These are phyloP conservation scores for Eudemis profundana DNA, from an alignment of 2,888 invertebrate species.

Conservation along the genomic window DNA sequence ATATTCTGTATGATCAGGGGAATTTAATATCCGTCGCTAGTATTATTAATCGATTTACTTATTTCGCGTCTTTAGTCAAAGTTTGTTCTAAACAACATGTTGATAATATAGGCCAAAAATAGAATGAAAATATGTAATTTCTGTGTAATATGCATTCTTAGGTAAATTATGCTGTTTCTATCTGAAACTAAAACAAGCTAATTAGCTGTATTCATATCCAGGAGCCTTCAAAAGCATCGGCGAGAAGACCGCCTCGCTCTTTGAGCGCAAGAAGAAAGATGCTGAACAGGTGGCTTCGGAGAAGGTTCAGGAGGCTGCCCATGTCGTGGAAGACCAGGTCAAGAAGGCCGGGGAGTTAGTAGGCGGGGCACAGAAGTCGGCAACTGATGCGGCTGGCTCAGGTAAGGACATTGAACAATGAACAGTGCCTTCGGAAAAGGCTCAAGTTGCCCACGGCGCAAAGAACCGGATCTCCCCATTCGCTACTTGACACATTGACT, in stretches of 20 bases:
- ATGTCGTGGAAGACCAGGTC: slow-evolving; percentile 87
- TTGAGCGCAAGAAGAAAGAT: slow-evolving; percentile 90
- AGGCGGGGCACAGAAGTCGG: slow-evolving; percentile 84
- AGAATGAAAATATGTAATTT: too few relatives aligned
- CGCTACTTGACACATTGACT: too few relatives aligned
- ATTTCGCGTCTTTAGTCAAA: too few relatives aligned
- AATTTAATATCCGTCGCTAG: too few relatives aligned
- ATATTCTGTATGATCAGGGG: too few relatives aligned
- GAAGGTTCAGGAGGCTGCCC: slow-evolving; percentile 86
- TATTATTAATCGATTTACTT: too few relatives aligned
- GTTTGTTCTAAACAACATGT: too few relatives aligned
- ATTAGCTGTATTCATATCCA: slow-evolving; percentile 56
- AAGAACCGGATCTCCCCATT: too few relatives aligned
- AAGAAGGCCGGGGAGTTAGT: slow-evolving; percentile 87
- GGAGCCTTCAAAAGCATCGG: slow-evolving; percentile 90
- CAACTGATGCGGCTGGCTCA: slow-evolving; percentile 79
- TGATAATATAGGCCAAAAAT: too few relatives aligned
- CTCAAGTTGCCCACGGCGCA: neutral
- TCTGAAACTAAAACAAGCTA: neutral
- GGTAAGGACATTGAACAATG: slow-evolving; percentile 55
- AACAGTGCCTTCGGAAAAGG: neutral
- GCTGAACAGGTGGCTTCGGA: slow-evolving; percentile 87
- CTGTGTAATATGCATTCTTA: too few relatives aligned
- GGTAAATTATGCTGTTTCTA: too few relatives aligned
- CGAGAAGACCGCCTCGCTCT: slow-evolving; percentile 89